Evolutionary conservation across 1,140 invertebrate genomes (phyloP).

Genomic region (Dufourea novaeangliae): DNA sequence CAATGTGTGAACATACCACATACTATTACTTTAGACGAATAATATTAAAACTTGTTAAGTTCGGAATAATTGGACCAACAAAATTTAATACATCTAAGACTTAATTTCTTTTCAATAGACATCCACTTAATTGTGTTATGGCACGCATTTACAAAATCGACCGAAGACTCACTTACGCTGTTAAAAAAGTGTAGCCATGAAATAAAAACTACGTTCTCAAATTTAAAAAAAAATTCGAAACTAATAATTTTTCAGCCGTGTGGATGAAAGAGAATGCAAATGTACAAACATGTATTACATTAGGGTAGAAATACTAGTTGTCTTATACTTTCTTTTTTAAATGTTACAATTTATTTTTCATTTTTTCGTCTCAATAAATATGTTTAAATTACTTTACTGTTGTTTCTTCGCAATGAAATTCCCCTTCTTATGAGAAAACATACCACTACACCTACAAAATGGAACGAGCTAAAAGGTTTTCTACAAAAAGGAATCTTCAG

Average conservation of each 20-base stretch:
- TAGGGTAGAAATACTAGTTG: conserved; percentile 32
- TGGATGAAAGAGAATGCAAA: conserved; percentile 55
- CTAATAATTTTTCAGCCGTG: conserved; percentile 32
- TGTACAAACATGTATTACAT: conserved; percentile 66
- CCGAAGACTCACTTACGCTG: background rate
- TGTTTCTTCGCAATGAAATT: background rate
- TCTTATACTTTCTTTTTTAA: conserved; percentile 67
- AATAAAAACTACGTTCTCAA: background rate
- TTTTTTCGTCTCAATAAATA: conserved; percentile 70
- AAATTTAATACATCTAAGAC: conserved; percentile 11
- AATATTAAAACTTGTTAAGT: conserved; percentile 21
- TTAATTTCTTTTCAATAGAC: background rate
- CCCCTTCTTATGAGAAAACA: background rate
- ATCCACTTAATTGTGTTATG: background rate
- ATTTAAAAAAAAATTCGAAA: background rate
- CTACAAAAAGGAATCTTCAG: background rate
- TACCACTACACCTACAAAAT: background rate
- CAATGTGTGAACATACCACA: background rate
- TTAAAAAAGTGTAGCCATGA: background rate
- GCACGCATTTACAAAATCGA: background rate
- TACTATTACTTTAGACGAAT: background rate
- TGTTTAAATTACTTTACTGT: conserved; percentile 57
- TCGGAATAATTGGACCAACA: background rate
- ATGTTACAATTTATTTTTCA: conserved; percentile 71
- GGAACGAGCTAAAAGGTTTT: no score